phyloP scores from a whole-genome alignment of 2,797 vertebrate species.

The Bucorvus abyssinicus region DNA sequence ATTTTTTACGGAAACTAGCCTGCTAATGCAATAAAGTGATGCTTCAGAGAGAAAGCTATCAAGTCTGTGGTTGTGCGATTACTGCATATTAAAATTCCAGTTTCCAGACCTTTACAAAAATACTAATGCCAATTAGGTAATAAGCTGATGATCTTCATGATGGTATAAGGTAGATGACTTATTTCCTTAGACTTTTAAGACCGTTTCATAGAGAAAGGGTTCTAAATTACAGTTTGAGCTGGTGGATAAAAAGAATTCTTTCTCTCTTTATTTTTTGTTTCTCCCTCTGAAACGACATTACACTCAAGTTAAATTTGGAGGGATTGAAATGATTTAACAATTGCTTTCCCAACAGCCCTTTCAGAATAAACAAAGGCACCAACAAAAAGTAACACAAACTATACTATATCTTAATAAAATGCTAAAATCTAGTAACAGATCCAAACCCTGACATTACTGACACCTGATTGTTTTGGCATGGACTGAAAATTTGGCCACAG shows the following conservation, averaged over 20 bases:
- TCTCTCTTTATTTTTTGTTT: background rate
- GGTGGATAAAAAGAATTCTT: background rate
- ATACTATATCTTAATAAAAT: background rate
- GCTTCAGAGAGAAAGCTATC: conserved; percentile 23
- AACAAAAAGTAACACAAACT: background rate
- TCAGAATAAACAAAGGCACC: background rate
- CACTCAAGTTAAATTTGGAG: background rate
- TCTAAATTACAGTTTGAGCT: background rate
- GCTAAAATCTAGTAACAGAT: background rate
- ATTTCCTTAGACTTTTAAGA: background rate
- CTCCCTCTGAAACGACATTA: background rate
- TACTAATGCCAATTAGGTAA: background rate
- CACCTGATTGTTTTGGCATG: background rate
- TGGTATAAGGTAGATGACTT: background rate
- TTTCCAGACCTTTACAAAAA: conserved; percentile 28
- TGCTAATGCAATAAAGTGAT: background rate
- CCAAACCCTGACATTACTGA: background rate
- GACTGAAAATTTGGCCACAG: background rate
- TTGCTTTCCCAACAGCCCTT: background rate
- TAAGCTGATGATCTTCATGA: background rate
- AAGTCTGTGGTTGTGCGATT: background rate
- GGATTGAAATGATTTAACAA: background rate
- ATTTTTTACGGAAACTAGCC: background rate
- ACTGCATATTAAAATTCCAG: background rate
- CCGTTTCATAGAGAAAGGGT: background rate